phyloP scores from a whole-genome alignment of 64 coral and sea anemone species.

The Trachythela sp. region DNA sequence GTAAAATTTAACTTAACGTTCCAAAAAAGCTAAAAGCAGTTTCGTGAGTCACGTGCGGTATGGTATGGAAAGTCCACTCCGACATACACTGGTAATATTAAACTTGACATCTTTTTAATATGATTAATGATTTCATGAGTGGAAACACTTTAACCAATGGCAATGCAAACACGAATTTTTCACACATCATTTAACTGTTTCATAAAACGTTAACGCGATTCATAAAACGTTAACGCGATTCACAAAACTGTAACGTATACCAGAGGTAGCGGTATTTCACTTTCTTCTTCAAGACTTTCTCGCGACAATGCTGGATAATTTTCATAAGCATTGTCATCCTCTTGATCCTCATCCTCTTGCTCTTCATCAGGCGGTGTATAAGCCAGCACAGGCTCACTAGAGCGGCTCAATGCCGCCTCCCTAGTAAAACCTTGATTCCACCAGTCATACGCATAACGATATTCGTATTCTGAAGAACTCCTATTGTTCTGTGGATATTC shows the following conservation, averaged over 20 bases:
- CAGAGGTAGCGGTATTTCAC: not conserved
- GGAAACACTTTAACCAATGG: too few relatives aligned
- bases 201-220: not conserved
- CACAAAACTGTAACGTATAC: not conserved
- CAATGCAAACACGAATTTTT: too few relatives aligned
- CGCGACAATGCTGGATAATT: not conserved
- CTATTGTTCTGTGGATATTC: not conserved
- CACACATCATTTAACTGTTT: too few relatives aligned
- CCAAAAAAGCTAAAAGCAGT: too few relatives aligned
- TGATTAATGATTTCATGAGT: too few relatives aligned
- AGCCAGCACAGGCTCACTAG: not conserved
- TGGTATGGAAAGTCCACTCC: too few relatives aligned
- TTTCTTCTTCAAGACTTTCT: not conserved
- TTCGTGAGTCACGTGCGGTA: too few relatives aligned
- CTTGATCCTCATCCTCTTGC: too few relatives aligned
- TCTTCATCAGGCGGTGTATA: not conserved
- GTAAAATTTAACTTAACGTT: too few relatives aligned
- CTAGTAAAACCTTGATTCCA: not conserved
- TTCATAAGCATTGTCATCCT: not conserved
- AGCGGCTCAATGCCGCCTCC: not conserved
- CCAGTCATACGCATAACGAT: not conserved
- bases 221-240: not conserved
- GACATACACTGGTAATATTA: too few relatives aligned
- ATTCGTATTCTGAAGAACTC: not conserved
- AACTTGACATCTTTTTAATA: too few relatives aligned